These are phyloP conservation scores for Drosophila anceps DNA, from an alignment of 2,888 invertebrate species.

Conservation along the genomic window DNA sequence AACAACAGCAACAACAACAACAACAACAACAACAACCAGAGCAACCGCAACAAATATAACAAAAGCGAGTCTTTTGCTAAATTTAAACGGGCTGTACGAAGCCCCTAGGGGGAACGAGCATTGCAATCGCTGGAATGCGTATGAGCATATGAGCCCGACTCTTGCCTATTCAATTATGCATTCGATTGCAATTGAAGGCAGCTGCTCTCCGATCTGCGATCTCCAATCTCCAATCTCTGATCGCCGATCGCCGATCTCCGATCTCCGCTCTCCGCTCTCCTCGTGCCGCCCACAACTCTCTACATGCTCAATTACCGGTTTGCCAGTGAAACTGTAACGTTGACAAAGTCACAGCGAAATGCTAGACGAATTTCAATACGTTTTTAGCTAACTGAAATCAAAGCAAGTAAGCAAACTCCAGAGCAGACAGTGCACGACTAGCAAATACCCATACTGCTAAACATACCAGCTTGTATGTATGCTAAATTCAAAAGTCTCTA, in stretches of 20 bases:
- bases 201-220: constrained; percentile 7
- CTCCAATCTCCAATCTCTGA: not conserved
- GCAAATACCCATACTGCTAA: not conserved
- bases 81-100: constrained; percentile 48
- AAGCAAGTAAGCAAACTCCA: constrained; percentile 32
- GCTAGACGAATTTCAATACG: constrained; percentile 54
- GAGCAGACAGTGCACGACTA: not conserved
- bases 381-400: constrained; percentile 48
- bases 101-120: constrained; percentile 30
- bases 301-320: constrained; percentile 53
- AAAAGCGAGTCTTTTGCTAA: constrained; percentile 37
- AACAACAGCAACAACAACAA: not conserved
- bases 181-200: constrained; percentile 32
- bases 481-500: too few relatives aligned
- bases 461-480: not conserved
- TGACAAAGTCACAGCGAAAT: constrained; percentile 41
- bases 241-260: not conserved
- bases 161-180: constrained; percentile 44
- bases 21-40: constrained; percentile 5
- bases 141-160: constrained; percentile 26
- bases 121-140: constrained; percentile 43
- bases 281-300: constrained; percentile 23
- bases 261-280: not conserved
- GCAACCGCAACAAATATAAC: constrained; percentile 16
- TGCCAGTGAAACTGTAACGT: constrained; percentile 51